Evolutionary conservation across 2,797 vertebrate species (phyloP).

Genomic region (Rhyacichthys aspro): DNA sequence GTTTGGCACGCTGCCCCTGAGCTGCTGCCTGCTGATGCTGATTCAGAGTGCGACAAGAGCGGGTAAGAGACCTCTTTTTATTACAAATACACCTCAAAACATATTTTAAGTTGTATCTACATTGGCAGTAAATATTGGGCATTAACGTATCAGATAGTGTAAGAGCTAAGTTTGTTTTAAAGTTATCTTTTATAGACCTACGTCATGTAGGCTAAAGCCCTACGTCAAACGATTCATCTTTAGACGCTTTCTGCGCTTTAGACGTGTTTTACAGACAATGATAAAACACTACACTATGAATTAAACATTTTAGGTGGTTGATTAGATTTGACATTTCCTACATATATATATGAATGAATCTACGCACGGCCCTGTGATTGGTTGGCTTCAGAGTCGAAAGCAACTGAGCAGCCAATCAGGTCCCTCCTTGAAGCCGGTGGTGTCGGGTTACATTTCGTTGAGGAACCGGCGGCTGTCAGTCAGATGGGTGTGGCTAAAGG

Average conservation of each 20-base stretch:
- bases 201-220: too few species aligned
- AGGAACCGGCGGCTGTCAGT: slow-evolving; percentile 24
- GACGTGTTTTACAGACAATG: too few species aligned
- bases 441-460: slow-evolving; percentile 20
- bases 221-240: too few species aligned
- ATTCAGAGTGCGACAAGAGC: slow-evolving; percentile 36
- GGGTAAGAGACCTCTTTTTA: slow-evolving; percentile 55
- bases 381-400: slow-evolving; percentile 11
- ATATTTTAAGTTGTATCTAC: too few species aligned
- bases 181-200: too few species aligned
- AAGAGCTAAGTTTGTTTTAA: too few species aligned
- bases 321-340: neutral
- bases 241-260: too few species aligned
- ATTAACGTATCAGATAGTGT: too few species aligned
- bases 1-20: slow-evolving; percentile 39
- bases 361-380: slow-evolving; percentile 54
- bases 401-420: slow-evolving; percentile 46
- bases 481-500: slow-evolving; percentile 27
- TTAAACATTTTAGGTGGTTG: neutral
- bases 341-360: slow-evolving; percentile 45
- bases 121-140: too few species aligned
- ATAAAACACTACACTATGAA: too few species aligned
- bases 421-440: neutral
- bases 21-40: slow-evolving; percentile 62
- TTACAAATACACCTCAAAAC: too few species aligned